Percentiles rank a stretch among this genome's conserved stretches.
phyloP scores from a whole-genome alignment of 2,113 vertebrate species.

The Cynopterus brachyotis region DNA sequence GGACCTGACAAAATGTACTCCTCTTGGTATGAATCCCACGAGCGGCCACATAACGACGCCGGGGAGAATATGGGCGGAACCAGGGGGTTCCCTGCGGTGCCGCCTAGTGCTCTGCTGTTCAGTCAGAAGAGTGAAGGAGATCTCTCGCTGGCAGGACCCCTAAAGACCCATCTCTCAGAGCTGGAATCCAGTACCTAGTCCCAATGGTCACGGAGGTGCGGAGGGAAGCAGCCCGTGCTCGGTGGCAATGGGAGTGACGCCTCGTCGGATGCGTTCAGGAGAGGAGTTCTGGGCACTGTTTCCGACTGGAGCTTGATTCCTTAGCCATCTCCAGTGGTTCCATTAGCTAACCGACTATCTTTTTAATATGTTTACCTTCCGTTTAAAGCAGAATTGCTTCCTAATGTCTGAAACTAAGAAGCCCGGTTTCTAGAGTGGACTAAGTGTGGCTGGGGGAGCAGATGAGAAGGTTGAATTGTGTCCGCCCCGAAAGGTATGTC shows the following conservation, averaged over 20 bases:
- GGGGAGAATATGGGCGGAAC: not conserved
- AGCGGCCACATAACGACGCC: not conserved
- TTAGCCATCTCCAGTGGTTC: not conserved
- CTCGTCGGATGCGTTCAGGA: not conserved
- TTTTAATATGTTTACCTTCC: not conserved
- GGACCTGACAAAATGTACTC: not conserved
- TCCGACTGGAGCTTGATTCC: not conserved
- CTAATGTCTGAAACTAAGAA: not conserved
- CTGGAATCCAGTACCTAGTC: not conserved
- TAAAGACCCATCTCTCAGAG: not conserved
- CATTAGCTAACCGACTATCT: not conserved
- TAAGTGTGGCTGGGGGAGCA: not conserved
- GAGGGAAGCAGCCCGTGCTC: rapidly evolving
- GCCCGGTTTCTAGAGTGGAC: not conserved
- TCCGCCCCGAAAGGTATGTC: not conserved
- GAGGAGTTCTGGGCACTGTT: not conserved
- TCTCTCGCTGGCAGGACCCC: not conserved
- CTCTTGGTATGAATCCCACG: not conserved
- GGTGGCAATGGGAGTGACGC: not conserved
- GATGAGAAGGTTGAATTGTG: not conserved
- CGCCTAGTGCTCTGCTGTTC: not conserved
- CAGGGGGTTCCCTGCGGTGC: not conserved
- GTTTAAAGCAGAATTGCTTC: not conserved
- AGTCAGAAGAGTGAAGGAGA: not conserved
- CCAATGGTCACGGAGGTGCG: not conserved